phyloP scores from a whole-genome alignment of 2,888 invertebrate species.

The Siphonodentalium dalli region DNA sequence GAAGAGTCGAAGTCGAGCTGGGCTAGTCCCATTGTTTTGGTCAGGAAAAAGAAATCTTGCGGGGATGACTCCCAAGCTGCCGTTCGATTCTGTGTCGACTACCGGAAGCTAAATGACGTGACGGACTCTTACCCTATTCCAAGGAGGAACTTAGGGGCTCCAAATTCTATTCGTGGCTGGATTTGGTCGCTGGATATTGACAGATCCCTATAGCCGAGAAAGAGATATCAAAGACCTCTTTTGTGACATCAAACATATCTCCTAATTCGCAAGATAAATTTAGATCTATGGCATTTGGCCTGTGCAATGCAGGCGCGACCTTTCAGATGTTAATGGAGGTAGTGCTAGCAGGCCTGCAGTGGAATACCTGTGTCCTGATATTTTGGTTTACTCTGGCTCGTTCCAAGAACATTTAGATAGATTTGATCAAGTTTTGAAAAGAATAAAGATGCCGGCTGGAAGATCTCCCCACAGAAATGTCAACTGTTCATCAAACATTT shows the following conservation, averaged over 20 bases:
- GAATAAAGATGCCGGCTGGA: no score
- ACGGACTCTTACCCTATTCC: slow-evolving; percentile 2
- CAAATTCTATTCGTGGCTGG: neutral
- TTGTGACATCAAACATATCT: neutral
- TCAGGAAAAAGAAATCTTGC: no score
- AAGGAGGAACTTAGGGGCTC: neutral
- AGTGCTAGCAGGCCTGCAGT: neutral
- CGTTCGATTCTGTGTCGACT: slow-evolving; percentile 4
- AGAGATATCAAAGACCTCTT: slow-evolving; percentile 1
- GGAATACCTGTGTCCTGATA: slow-evolving; percentile 6
- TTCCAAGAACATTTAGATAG: slow-evolving; percentile 1
- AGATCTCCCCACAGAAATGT: no score
- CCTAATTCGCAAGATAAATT: neutral
- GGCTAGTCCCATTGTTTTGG: no score
- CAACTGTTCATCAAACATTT: neutral
- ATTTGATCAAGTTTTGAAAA: neutral
- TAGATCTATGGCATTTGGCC: slow-evolving; percentile 1
- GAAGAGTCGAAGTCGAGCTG: no score
- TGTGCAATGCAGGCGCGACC: neutral
- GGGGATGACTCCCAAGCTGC: no score
- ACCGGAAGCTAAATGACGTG: neutral
- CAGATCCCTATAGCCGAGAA: neutral
- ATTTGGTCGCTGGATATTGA: neutral
- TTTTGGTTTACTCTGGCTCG: neutral
- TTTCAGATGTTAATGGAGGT: neutral